Evolutionary conservation across 2,797 vertebrate genomes (phyloP), one percentile per base, ranked within the genome.

Genomic region (Gymnoscopelus braueri): DNA sequence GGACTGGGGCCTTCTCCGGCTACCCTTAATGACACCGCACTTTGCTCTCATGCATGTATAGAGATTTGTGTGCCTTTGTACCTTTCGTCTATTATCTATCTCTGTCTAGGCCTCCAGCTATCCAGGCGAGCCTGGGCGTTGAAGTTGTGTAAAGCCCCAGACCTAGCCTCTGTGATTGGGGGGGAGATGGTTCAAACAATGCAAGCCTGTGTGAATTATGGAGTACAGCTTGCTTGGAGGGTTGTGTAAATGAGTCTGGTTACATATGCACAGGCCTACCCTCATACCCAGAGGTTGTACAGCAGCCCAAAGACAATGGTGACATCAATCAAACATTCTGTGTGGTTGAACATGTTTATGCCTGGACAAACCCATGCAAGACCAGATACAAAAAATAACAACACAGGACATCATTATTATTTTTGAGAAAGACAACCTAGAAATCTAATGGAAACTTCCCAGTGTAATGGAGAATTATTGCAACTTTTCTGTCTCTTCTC

Each of bases 201-300:
- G 66, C 66, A 5, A 75, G 85, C 72, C 84, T 89, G 90, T 89
- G 90, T 94, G 87, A 93, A 94, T 94, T 93, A 94, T 91, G 87
- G 88, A 94, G 86, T 72, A 71, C 81, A 80, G 75, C 82, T 90
- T 55, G 91, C 93, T 93, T 66, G 82, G 84, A 92, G 93, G 86
- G 4, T 71, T 85, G 87, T 87, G 89, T 93, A 94, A 94, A 95
- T 94, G 87, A 94, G 89, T 79, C 77, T 78, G 85, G 92, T 91
- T 92, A 89, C 92, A 92, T 92, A 93, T 92, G 92, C 91, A 93
- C 83, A 83, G 79, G 80, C 80, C 65, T 77, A 3, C 68, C 55
- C 60, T 55, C 11, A 19, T 84, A 86, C 88, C 91, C 83, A 86
- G 84, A 90, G 87, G 84, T 87, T 79, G 64, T 65, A 59, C 63